Base-by-base conservation (phyloP, 2,113 vertebrate genomes). In the Columba janthina region DNA sequence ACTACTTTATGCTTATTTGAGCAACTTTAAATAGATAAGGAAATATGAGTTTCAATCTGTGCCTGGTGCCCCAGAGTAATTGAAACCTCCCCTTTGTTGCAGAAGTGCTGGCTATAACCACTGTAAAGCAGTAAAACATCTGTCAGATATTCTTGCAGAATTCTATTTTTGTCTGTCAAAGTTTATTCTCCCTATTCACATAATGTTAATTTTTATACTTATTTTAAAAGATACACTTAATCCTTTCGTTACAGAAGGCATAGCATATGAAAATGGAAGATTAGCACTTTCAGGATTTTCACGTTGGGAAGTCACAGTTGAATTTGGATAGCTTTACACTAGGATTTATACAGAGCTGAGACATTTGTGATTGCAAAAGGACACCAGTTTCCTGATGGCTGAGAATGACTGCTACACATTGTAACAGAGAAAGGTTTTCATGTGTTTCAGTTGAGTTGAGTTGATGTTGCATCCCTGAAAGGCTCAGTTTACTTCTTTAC, bases 21-120 rank as follows among this genome's bases (percentile, higher is more conserved):
- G 96, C 95, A 96, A 95, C 87, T 93, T 94, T 93, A 82, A 89
- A 89, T 83, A 97, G 96, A 96, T 96, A 97, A 97, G 95, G 69
- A 94, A 95, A 92, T 94, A 87, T 5, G 79, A 96, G 92, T 95
- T 96, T 96, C 87, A 94, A 54, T 94, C 93, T 93, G 94, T 96
- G 95, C 94, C 96, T 97, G 95, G 89, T 96, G 96, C 96, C 81
- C 90, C 77, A 92, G 95, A 94, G 91, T 91, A 96, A 86, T 18
- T 93, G 90, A 90, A 97, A 96, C 94, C 94, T 96, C 96, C 96
- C 89, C 70, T 95, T 94, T 90, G 94, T 85, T 97, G 65, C 90
- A 87, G 95, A 92, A 91, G 77, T 92, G 79, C 71, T 96, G 92
- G 88, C 92, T 93, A 14, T 80, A 90, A 95, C 73, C 74, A 76